Percentiles rank a stretch among this genome's conserved stretches.
These are phyloP conservation scores for Diorhabda sublineata DNA, from an alignment of 1,140 invertebrate genomes.

Conservation along the genomic window DNA sequence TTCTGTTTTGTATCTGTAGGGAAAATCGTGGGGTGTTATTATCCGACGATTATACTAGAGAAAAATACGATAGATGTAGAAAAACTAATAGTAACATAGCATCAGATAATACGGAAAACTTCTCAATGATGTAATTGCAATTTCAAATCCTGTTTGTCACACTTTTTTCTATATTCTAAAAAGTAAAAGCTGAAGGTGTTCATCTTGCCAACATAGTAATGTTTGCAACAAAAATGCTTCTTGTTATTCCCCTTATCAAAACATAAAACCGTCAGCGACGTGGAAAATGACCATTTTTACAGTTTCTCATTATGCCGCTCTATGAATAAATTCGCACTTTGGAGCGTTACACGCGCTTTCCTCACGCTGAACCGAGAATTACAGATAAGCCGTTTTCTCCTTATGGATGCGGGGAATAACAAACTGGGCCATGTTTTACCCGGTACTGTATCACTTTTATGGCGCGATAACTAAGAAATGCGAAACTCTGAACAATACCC, in stretches of 20 bases:
- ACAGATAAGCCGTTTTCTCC: slow-evolving; percentile 42
- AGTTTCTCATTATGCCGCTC: slow-evolving; percentile 53
- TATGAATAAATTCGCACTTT: slow-evolving; percentile 54
- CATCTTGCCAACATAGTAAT: slow-evolving; percentile 16
- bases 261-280: slow-evolving; percentile 47
- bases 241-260: slow-evolving; percentile 50
- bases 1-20: too few relatives aligned
- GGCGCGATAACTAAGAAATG: slow-evolving; percentile 22
- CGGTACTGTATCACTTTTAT: slow-evolving; percentile 24
- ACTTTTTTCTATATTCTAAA: too few relatives aligned
- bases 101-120: too few relatives aligned
- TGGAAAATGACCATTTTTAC: slow-evolving; percentile 53
- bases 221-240: slow-evolving; percentile 39
- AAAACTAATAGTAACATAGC: too few relatives aligned
- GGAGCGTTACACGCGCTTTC: slow-evolving; percentile 37
- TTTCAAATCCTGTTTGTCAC: too few relatives aligned
- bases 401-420: slow-evolving; percentile 41
- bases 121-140: too few relatives aligned
- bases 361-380: slow-evolving; percentile 41
- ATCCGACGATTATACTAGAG: too few relatives aligned
- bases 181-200: not conserved
- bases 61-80: too few relatives aligned
- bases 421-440: slow-evolving; percentile 42
- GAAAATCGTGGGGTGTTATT: too few relatives aligned
- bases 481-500: slow-evolving; percentile 11